Evolutionary conservation across 2,797 vertebrate genomes (phyloP).

Genomic region (Masticophis lateralis): DNA sequence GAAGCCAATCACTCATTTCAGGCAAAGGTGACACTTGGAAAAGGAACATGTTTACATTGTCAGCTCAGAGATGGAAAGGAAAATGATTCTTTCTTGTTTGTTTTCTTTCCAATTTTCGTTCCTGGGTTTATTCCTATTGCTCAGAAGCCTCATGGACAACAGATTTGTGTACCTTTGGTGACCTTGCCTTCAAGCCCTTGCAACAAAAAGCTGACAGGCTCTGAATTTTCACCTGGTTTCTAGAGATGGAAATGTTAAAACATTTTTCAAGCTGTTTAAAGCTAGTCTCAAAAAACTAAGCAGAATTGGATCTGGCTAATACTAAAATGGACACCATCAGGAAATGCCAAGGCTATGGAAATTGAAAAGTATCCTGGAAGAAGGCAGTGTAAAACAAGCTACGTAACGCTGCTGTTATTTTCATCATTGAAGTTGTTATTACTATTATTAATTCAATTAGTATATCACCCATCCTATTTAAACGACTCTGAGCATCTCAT

Average conservation of each 20-base stretch:
- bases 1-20: slow-evolving; percentile 52
- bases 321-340: neutral
- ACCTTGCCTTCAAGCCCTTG: neutral
- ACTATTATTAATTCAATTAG: neutral
- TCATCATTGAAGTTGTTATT: neutral
- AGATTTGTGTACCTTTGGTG: slow-evolving; percentile 21
- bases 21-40: neutral
- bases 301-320: neutral
- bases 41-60: slow-evolving; percentile 38
- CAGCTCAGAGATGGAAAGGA: slow-evolving; percentile 15
- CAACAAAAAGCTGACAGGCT: neutral
- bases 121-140: slow-evolving; percentile 20
- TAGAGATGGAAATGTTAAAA: neutral
- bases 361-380: neutral
- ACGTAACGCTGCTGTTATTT: neutral
- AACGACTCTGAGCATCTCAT: neutral
- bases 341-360: neutral
- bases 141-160: neutral
- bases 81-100: neutral
- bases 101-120: slow-evolving; percentile 18
- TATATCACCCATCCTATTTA: neutral
- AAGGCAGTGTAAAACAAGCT: neutral
- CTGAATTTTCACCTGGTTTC: slow-evolving; percentile 21
- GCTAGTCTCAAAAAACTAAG: neutral
- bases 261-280: neutral